These are phyloP conservation scores for Chelon auratus DNA, from an alignment of 2,797 vertebrate genomes.

Conservation along the genomic window DNA sequence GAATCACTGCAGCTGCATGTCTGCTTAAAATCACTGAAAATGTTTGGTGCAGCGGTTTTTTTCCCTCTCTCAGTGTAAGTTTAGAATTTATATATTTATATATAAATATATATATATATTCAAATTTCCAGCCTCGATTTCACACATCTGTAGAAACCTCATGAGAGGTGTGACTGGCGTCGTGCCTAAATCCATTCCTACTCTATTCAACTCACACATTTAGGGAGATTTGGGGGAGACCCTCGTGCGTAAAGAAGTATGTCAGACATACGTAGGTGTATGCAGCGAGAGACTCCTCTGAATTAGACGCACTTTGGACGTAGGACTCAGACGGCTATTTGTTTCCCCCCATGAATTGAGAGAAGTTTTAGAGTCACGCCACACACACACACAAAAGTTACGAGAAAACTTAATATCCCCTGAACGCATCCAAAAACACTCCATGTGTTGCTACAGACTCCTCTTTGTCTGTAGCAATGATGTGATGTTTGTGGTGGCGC, in stretches of 20 bases:
- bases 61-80: no score
- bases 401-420: conserved; percentile 21
- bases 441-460: not conserved
- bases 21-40: conserved; percentile 30
- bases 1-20: conserved; percentile 63
- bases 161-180: conserved; percentile 32
- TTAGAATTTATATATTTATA: no score
- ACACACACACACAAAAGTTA: conserved; percentile 11
- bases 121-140: conserved; percentile 15
- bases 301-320: conserved; percentile 37
- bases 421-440: conserved; percentile 18
- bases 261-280: conserved; percentile 70
- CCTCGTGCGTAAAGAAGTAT: conserved; percentile 72
- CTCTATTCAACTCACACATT: conserved; percentile 45
- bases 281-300: conserved; percentile 36
- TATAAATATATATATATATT: no score
- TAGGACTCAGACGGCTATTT: not conserved
- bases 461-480: not conserved
- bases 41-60: conserved; percentile 45
- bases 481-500: not conserved
- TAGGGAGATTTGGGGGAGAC: conserved; percentile 65
- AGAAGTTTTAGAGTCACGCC: conserved; percentile 22
- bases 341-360: not conserved
- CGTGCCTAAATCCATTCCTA: conserved; percentile 44
- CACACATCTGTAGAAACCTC: not conserved